These are phyloP conservation scores for Takifugu flavidus DNA, from an alignment of 2,113 vertebrate genomes.

Conservation along the genomic window DNA sequence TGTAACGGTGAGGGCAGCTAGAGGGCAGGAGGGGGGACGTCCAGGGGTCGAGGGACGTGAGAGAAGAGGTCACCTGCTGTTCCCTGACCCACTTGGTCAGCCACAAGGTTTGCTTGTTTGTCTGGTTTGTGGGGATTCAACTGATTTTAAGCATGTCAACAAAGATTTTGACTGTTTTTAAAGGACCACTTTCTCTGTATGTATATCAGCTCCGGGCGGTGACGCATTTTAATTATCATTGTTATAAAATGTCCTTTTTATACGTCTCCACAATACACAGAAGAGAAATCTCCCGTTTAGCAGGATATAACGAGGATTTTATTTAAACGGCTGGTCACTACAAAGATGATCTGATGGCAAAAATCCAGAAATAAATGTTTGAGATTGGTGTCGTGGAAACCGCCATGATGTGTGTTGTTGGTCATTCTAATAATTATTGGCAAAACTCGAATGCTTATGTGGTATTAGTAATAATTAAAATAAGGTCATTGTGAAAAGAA, in stretches of 20 bases:
- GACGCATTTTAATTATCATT: background rate
- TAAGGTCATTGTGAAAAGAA: no score
- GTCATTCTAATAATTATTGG: background rate
- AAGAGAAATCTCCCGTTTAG: background rate
- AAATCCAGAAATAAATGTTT: background rate
- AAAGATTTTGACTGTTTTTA: background rate
- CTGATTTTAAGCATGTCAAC: background rate
- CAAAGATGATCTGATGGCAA: background rate
- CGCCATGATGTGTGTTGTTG: background rate
- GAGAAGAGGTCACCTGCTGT: slow-evolving; percentile 67
- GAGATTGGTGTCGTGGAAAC: background rate
- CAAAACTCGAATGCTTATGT: no score
- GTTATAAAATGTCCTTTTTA: background rate
- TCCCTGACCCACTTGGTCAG: slow-evolving; percentile 48
- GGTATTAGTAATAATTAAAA: no score
- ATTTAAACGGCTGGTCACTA: background rate
- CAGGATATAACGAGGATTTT: no score
- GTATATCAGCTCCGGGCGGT: background rate
- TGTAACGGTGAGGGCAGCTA: slow-evolving; percentile 36
- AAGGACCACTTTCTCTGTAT: background rate
- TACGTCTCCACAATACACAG: background rate
- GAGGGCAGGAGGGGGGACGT: slow-evolving; percentile 30
- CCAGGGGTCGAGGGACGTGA: slow-evolving; percentile 57
- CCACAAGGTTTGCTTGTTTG: slow-evolving; percentile 30
- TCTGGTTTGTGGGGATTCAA: background rate